Evolutionary conservation across 2,888 invertebrate genomes (phyloP).

Genomic region (Spicauda simplicius): DNA sequence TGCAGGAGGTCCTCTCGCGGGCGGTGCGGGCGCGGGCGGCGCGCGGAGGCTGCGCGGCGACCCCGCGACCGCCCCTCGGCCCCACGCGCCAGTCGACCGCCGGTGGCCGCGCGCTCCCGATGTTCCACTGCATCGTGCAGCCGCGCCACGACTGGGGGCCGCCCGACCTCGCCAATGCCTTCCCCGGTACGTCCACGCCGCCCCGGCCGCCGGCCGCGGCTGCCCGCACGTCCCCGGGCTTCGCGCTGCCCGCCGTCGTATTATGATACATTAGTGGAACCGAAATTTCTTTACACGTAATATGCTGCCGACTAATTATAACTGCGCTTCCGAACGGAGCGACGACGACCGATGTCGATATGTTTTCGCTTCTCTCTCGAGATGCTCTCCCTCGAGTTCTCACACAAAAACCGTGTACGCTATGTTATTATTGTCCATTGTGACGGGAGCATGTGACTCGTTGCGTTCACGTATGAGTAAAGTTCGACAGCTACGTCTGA

Average conservation of each 20-base stretch:
- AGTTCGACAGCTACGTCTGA: slow-evolving; percentile 4
- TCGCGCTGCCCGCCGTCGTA: not conserved
- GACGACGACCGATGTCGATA: slow-evolving; percentile 32
- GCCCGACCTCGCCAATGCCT: slow-evolving; percentile 89
- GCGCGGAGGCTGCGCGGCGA: slow-evolving; percentile 51
- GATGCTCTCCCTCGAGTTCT: slow-evolving; percentile 11
- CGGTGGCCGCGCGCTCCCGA: slow-evolving; percentile 62
- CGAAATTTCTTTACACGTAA: slow-evolving; percentile 48
- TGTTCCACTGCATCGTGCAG: slow-evolving; percentile 94
- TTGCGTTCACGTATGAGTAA: slow-evolving; percentile 16
- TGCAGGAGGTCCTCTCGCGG: slow-evolving; percentile 42
- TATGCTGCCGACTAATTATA: slow-evolving; percentile 61
- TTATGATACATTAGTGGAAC: slow-evolving; percentile 48
- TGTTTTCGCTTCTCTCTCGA: slow-evolving; percentile 24
- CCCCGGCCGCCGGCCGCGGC: not conserved
- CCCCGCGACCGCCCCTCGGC: slow-evolving; percentile 45
- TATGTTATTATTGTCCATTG: slow-evolving; percentile 41
- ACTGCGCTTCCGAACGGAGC: slow-evolving; percentile 49
- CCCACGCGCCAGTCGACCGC: slow-evolving; percentile 43
- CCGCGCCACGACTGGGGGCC: slow-evolving; percentile 91
- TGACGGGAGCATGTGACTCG: slow-evolving; percentile 30
- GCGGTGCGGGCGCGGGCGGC: slow-evolving; percentile 54
- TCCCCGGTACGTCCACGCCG: slow-evolving; percentile 86
- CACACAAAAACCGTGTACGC: slow-evolving; percentile 23
- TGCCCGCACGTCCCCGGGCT: not conserved